Base-by-base conservation (phyloP, 2,797 vertebrate genomes). In the Anniella stebbinsi region DNA sequence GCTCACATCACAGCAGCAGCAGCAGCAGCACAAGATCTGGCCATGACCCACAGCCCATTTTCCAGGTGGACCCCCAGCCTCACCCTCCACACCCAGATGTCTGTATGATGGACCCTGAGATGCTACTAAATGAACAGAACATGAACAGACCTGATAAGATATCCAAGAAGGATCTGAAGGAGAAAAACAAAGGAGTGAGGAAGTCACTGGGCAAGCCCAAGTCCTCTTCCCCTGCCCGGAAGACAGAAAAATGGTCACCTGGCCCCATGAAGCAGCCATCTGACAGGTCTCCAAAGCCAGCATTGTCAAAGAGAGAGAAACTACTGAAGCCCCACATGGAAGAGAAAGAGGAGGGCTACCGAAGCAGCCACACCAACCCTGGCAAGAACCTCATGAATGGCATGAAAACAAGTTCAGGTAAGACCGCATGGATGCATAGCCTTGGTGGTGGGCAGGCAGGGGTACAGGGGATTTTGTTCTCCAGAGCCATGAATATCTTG, bases 51-150 rank as follows among this genome's bases (percentile, higher is more conserved):
- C 98, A 98, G 72, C 99, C 99, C 2, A 89, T 96, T 72, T 98
- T 98, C 38, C 96, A 98, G 94, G 96, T 98, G 95, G 99, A 99
- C 95, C 98, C 98, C 5, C 96, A 89, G 67, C 99, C 99, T 23
- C 95, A 97, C 17, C 98, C 98, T 36, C 99, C 99, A 76, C 98
- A 96, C 84, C 99, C 99, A 28, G 99, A 99, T 10, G 99, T 99
- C 91, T 99, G 99, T 97, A 99, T 99, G 99, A 99, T 99, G 80
- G 99, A 99, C 94, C 99, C 99, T 0, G 98, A 99, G 87, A 91
- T 98, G 78, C 95, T 99, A 90, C 96, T 97, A 54, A 98, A 97
- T 69, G 98, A 98, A 80, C 98, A 98, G 95, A 98, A 94, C 95
- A 94, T 96, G 93, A 96, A 85, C 93, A 96, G 97, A 92, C 97